Evolutionary conservation across 2,888 invertebrate genomes (phyloP), one percentile per base, ranked within the genome.

Genomic region (Steinernema hermaphroditum): DNA sequence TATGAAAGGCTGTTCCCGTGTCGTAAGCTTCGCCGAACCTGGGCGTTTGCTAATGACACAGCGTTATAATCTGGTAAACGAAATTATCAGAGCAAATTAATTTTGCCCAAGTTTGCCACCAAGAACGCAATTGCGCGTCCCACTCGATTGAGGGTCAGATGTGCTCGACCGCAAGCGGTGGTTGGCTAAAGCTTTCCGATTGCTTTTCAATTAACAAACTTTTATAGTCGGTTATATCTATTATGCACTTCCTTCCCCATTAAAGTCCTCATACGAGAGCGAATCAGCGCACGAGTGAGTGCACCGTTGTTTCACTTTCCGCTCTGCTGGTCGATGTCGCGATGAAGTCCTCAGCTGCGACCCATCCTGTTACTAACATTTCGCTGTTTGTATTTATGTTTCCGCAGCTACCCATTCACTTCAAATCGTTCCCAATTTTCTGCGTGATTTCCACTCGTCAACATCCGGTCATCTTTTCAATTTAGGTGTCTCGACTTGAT

Each of bases 181-280:
- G 6, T 37, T 12, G 37, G 6, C 37, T 62, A 62, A 54, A 54
- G 54, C 27, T 62, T 62, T 62, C 62, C 32, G 62, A 32, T 62
- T 62, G 62, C 16, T n/a, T 62, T 62, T 62, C 62, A 32, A 62
- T 62, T 62, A 62, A n/a, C 62, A 62, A 62, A 62, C 62, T 62
- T 62, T 62, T 32, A 62, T 29, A 62, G 62, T 62, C 62, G 62
- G 62, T 54, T 62, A 62, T 62, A 62, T 62, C 62, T 62, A 32
- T 62, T 62, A 62, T 62, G 62, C 62, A 62, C 62, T 62, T 62
- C 62, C 62, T 62, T 62, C 62, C 62, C 62, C 32, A 62, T 62
- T 62, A 62, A 62, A 62, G 62, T 32, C 32, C 62, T 16, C 62
- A 46, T 16, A 19, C 46, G 46, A 6, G 27, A 29, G 62, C 62